Conservation (phyloP, 2,113 vertebrate species). For the Pomatostomus ruficeps region DNA sequence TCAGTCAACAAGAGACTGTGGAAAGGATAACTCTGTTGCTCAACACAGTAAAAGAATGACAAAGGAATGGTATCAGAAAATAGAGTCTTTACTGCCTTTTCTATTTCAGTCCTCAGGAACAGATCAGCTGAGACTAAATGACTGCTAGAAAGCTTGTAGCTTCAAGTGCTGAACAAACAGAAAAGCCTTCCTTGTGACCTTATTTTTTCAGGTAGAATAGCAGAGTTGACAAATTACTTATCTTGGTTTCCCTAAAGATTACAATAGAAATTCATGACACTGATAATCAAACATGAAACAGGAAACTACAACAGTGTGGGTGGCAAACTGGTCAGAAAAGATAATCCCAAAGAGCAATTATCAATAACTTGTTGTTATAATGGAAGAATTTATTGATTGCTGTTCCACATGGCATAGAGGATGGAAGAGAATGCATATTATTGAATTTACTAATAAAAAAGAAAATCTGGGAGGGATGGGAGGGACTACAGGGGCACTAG, state of each 20-base stretch:
- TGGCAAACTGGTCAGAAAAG: background rate
- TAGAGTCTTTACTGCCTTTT: background rate
- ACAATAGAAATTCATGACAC: background rate
- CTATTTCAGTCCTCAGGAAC: background rate
- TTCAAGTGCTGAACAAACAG: background rate
- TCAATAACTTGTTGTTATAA: background rate
- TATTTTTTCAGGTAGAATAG: background rate
- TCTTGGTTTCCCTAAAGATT: background rate
- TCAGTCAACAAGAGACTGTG: background rate
- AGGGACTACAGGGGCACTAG: background rate
- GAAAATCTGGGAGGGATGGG: rapidly evolving
- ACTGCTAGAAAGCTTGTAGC: background rate
- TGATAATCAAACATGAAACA: background rate
- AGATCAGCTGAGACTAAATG: background rate
- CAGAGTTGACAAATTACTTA: background rate
- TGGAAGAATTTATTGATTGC: background rate
- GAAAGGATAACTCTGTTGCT: background rate
- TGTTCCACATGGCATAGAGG: background rate
- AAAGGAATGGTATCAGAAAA: background rate
- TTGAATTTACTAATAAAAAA: background rate
- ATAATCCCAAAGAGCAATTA: background rate
- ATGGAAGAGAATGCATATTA: background rate
- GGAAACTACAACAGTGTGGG: background rate
- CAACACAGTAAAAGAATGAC: background rate
- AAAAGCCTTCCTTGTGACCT: background rate